Evolutionary conservation across 2,797 vertebrate species (phyloP).

Genomic region (Ptychadena robeensis): DNA sequence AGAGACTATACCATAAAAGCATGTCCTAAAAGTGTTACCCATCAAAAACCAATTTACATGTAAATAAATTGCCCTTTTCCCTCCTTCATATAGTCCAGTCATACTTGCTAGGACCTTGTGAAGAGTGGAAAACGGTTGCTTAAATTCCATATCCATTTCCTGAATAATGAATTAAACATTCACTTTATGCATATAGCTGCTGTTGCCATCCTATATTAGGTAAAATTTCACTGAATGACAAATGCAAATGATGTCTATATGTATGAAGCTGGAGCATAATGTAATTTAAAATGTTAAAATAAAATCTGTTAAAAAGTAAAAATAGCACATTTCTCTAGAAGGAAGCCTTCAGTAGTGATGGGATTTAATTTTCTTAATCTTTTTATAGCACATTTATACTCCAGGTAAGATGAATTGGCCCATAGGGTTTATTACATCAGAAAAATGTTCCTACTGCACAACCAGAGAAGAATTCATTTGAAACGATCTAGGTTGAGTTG

Average conservation of each 20-base stretch:
- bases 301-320: background rate
- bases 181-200: background rate
- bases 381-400: too few species aligned
- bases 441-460: too few species aligned
- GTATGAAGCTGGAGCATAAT: background rate
- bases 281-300: background rate
- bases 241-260: background rate
- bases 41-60: background rate
- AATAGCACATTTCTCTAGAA: background rate
- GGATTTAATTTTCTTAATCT: too few species aligned
- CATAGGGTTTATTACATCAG: too few species aligned
- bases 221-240: background rate
- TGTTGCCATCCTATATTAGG: background rate
- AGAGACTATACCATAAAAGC: background rate
- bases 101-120: background rate
- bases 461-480: too few species aligned
- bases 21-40: background rate
- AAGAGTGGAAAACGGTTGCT: background rate
- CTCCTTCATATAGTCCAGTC: background rate
- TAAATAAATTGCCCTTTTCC: background rate
- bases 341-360: background rate
- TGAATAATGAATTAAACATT: background rate
- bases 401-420: too few species aligned
- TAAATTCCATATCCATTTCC: background rate
- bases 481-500: too few species aligned